Evolutionary conservation across 2,888 invertebrate species (phyloP).

Genomic region (Amphipoea lucens): DNA sequence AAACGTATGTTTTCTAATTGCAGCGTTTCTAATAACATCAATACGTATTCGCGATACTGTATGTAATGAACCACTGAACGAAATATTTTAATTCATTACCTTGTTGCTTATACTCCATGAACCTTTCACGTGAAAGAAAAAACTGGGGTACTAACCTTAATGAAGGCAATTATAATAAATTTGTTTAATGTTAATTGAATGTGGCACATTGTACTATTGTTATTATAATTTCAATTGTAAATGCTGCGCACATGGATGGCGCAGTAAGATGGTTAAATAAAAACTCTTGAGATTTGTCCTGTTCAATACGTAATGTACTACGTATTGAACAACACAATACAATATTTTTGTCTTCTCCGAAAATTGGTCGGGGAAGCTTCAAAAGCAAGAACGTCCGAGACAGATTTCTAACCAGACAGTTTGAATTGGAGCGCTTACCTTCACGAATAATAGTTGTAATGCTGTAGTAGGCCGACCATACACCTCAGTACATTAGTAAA

Average conservation of each 20-base stretch:
- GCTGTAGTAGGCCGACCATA: conserved; percentile 11
- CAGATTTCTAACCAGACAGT: neutral
- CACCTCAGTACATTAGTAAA: conserved; percentile 52
- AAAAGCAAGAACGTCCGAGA: neutral
- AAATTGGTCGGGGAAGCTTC: neutral
- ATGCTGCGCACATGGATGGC: conserved; percentile 15
- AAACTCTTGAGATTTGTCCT: neutral
- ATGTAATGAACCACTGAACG: conserved; percentile 8
- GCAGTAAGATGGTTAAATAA: conserved; percentile 12
- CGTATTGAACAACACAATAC: neutral
- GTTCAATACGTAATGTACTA: neutral
- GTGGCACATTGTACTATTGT: conserved; percentile 48
- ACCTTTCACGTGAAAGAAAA: conserved; percentile 57
- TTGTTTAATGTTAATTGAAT: conserved; percentile 53
- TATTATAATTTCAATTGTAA: conserved; percentile 19
- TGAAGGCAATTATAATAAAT: conserved; percentile 47
- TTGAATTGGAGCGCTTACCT: conserved; percentile 15
- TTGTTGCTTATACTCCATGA: conserved; percentile 41
- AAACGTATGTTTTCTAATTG: conserved; percentile 33
- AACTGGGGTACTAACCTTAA: conserved; percentile 50
- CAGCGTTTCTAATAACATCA: conserved; percentile 26
- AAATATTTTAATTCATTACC: conserved; percentile 26
- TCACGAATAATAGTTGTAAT: conserved; percentile 22
- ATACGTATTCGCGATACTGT: conserved; percentile 28
- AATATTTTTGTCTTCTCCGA: neutral